Conservation (phyloP, 2,113 vertebrate genomes). For the Myotis brandtii region DNA sequence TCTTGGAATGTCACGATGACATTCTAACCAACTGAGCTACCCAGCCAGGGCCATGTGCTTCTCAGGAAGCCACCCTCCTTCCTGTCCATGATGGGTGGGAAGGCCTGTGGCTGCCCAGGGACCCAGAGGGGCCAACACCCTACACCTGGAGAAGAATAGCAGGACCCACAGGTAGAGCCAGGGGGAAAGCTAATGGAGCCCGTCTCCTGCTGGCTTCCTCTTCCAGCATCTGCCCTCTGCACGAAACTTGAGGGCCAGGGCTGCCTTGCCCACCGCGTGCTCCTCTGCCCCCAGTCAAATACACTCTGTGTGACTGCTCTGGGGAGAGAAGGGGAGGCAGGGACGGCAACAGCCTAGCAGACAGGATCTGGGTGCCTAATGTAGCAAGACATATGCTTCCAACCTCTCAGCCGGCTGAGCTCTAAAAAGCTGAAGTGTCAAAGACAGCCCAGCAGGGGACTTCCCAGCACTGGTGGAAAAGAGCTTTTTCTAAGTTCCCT, state of each 20-base stretch:
- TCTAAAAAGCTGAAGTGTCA: background rate
- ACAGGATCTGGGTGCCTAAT: background rate
- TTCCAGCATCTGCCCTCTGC: background rate
- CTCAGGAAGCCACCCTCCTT: background rate
- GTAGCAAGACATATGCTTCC: background rate
- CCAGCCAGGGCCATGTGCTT: background rate
- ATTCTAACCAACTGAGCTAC: background rate
- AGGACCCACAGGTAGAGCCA: background rate
- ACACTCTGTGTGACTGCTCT: accelerated
- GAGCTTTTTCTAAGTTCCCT: background rate
- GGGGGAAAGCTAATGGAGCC: too few relatives aligned
- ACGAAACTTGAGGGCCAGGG: accelerated
- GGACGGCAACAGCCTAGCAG: background rate
- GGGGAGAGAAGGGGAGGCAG: background rate
- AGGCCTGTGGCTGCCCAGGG: background rate
- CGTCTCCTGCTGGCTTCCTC: background rate
- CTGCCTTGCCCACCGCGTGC: accelerated
- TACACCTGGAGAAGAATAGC: background rate
- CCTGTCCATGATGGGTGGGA: background rate
- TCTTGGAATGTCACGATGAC: background rate
- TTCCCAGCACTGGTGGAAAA: background rate
- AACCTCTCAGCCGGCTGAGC: background rate
- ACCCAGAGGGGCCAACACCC: background rate
- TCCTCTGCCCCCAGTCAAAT: background rate
- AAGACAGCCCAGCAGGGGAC: background rate